Evolutionary conservation across 2,888 invertebrate genomes (phyloP).

Genomic region (Hyalella azteca): DNA sequence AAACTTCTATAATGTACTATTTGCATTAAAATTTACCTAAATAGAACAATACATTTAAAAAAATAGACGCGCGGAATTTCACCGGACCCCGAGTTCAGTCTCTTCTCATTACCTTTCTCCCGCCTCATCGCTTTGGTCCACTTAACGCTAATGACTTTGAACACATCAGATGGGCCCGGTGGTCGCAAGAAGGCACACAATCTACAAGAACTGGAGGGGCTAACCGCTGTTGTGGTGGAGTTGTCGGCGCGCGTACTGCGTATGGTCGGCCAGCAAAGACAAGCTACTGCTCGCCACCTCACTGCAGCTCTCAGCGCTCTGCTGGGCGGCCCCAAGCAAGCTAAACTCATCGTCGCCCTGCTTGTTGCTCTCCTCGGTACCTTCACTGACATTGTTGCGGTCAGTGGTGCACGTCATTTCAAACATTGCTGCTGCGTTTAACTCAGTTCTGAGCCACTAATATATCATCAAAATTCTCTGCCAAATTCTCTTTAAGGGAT

Average conservation of each 20-base stretch:
- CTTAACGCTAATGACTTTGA: too few relatives aligned
- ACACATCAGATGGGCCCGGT: not conserved
- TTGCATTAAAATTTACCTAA: too few relatives aligned
- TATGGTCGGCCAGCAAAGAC: not conserved
- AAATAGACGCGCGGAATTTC: too few relatives aligned
- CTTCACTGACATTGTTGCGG: not conserved
- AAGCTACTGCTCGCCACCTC: not conserved
- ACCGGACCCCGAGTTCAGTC: too few relatives aligned
- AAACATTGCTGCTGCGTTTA: too few relatives aligned
- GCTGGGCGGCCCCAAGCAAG: not conserved
- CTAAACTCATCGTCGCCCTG: not conserved
- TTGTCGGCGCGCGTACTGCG: slow-evolving; percentile 10
- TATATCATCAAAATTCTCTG: too few relatives aligned
- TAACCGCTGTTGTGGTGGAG: not conserved
- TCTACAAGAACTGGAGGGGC: not conserved
- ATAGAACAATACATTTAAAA: too few relatives aligned
- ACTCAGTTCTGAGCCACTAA: too few relatives aligned
- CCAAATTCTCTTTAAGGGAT: too few relatives aligned
- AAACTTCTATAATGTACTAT: too few relatives aligned
- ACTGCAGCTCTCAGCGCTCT: not conserved
- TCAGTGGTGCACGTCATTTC: not conserved
- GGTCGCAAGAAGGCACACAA: not conserved
- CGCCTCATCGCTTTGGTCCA: too few relatives aligned
- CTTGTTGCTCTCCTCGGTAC: not conserved
- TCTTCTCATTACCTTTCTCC: too few relatives aligned